Percentiles rank a stretch among this genome's conserved stretches.
Conservation (phyloP, 2,888 invertebrate species). For the Zelleria hepariella region DNA sequence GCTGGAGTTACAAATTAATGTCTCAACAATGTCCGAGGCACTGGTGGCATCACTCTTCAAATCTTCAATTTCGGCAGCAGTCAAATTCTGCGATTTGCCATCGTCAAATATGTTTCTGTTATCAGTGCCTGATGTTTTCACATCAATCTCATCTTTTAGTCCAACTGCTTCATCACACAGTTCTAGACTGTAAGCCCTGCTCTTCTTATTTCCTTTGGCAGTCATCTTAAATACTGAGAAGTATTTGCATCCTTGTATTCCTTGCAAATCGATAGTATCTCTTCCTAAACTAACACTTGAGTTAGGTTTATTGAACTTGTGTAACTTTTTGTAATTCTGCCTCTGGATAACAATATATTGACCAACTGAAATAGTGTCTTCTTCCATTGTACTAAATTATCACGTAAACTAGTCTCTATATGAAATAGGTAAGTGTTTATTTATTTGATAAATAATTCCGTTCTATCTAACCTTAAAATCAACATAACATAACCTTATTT, state of each 20-base stretch:
- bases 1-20: constrained; percentile 90
- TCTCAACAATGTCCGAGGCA: constrained; percentile 87
- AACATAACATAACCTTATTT: too few relatives aligned
- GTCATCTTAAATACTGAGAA: constrained; percentile 84
- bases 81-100: constrained; percentile 85
- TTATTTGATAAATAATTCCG: too few relatives aligned
- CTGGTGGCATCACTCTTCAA: constrained; percentile 82
- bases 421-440: too few relatives aligned
- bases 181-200: constrained; percentile 69
- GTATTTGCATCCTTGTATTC: constrained; percentile 78
- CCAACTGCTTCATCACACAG: constrained; percentile 56
- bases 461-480: too few relatives aligned
- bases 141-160: constrained; percentile 74
- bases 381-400: not conserved
- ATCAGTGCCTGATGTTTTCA: constrained; percentile 80
- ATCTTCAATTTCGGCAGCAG: constrained; percentile 85
- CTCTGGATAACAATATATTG: constrained; percentile 83
- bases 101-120: constrained; percentile 88
- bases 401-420: too few relatives aligned
- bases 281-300: constrained; percentile 77
- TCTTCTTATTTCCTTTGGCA: constrained; percentile 68
- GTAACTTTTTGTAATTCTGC: constrained; percentile 83
- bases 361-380: constrained; percentile 70
- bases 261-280: constrained; percentile 77
- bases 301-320: constrained; percentile 77